A percentile compares a stretch with the other conserved stretches of the same genome.
These are phyloP conservation scores for Rhinichthys osculus DNA, from an alignment of 2,797 vertebrate species.

Conservation along the genomic window DNA sequence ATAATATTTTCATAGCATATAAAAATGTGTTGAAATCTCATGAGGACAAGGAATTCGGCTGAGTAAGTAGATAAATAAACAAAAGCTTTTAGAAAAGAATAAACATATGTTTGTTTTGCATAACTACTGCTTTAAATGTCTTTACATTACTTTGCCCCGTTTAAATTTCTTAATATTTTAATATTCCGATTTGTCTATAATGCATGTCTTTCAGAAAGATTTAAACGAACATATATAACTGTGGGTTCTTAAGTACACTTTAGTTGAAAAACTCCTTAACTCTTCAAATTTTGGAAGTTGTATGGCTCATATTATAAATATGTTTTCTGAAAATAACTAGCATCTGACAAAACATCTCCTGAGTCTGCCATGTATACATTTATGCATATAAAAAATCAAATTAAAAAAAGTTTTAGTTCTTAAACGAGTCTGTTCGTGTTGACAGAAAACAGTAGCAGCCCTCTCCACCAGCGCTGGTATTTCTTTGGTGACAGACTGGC, in stretches of 20 bases:
- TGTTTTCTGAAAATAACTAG: background rate
- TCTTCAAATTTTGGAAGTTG: background rate
- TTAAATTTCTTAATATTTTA: background rate
- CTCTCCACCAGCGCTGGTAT: slow-evolving; percentile 24
- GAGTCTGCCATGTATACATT: background rate
- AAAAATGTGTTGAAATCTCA: slow-evolving; percentile 54
- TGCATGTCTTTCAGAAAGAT: background rate
- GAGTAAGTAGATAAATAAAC: background rate
- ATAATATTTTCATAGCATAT: slow-evolving; percentile 51
- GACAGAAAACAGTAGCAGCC: background rate
- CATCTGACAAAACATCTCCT: background rate
- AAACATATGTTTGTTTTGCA: background rate
- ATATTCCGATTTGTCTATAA: background rate
- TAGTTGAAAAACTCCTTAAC: background rate
- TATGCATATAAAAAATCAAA: background rate
- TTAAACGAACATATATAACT: background rate
- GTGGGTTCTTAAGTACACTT: background rate
- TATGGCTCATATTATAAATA: background rate
- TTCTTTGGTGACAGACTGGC: slow-evolving; percentile 55
- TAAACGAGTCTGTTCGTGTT: slow-evolving; percentile 7
- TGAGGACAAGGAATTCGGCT: slow-evolving; percentile 37
- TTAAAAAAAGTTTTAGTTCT: background rate
- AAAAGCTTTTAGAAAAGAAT: background rate
- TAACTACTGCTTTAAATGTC: background rate
- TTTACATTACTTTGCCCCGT: background rate